Evolutionary conservation across 1,140 invertebrate species (phyloP).

Genomic region (Eriocheir sinensis): DNA sequence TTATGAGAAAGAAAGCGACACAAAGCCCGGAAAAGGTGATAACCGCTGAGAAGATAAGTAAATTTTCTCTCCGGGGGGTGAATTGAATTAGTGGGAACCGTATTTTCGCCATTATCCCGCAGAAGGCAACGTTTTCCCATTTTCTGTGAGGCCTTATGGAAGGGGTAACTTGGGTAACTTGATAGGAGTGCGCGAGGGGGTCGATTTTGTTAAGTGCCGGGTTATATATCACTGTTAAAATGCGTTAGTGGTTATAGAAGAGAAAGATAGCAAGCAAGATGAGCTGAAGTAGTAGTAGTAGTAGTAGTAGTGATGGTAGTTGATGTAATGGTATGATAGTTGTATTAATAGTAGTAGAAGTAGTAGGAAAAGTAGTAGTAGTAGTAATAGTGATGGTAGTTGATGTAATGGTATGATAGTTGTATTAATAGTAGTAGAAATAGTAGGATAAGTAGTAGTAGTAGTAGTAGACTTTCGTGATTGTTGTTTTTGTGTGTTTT

Average conservation of each 20-base stretch:
- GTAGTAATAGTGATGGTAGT: background rate
- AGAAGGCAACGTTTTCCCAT: background rate
- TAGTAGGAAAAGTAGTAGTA: background rate
- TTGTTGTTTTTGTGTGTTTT: too few species aligned
- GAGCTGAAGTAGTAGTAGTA: too few species aligned
- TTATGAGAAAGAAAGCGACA: conserved; percentile 6
- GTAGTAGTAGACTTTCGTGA: background rate
- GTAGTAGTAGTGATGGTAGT: too few species aligned
- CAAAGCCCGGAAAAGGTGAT: background rate
- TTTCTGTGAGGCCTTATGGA: background rate
- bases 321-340: too few species aligned
- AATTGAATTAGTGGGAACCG: background rate
- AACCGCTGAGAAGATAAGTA: background rate
- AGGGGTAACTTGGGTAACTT: background rate
- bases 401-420: too few species aligned
- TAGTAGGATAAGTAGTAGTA: background rate
- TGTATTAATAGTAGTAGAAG: too few species aligned
- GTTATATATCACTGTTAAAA: too few species aligned
- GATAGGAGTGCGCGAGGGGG: background rate
- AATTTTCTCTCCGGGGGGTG: background rate
- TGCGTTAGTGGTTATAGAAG: too few species aligned
- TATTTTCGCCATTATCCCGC: background rate
- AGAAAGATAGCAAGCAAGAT: too few species aligned
- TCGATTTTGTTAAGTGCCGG: too few species aligned
- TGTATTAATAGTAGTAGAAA: too few species aligned